Percentiles rank a stretch among this genome's conserved stretches.
These are phyloP conservation scores for Melolontha melolontha DNA, from an alignment of 2,888 invertebrate species.

Conservation along the genomic window DNA sequence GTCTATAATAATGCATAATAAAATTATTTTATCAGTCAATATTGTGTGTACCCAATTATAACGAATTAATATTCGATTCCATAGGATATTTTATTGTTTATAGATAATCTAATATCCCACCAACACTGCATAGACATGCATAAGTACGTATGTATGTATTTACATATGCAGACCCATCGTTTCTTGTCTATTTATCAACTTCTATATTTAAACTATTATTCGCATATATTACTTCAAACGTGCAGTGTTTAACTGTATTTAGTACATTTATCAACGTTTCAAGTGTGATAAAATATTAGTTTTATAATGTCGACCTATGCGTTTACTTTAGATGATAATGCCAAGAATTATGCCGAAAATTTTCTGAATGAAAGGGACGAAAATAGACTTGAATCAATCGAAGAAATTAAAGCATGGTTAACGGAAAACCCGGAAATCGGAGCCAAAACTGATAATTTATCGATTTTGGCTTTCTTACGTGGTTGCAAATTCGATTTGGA, in stretches of 20 bases:
- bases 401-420: conserved; percentile 63
- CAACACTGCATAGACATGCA: too few species aligned
- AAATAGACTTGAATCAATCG: conserved; percentile 53
- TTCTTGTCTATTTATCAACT: too few species aligned
- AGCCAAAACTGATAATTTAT: conserved; percentile 62
- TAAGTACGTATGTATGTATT: neutral
- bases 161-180: neutral
- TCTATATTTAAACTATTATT: too few species aligned
- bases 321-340: conserved; percentile 50
- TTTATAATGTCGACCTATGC: conserved; percentile 41
- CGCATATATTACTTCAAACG: too few species aligned
- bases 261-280: too few species aligned
- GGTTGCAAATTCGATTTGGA: conserved; percentile 73
- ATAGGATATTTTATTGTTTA: too few species aligned
- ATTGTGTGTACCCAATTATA: neutral
- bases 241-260: too few species aligned
- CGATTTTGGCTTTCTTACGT: conserved; percentile 70
- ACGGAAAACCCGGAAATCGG: conserved; percentile 55
- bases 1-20: too few species aligned
- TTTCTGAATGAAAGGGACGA: conserved; percentile 59
- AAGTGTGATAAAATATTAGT: too few species aligned
- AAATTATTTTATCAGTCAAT: too few species aligned
- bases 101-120: too few species aligned
- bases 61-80: neutral
- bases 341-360: conserved; percentile 54